phyloP scores from a whole-genome alignment of 2,113 vertebrate species.

The Pyxicephalus adspersus region DNA sequence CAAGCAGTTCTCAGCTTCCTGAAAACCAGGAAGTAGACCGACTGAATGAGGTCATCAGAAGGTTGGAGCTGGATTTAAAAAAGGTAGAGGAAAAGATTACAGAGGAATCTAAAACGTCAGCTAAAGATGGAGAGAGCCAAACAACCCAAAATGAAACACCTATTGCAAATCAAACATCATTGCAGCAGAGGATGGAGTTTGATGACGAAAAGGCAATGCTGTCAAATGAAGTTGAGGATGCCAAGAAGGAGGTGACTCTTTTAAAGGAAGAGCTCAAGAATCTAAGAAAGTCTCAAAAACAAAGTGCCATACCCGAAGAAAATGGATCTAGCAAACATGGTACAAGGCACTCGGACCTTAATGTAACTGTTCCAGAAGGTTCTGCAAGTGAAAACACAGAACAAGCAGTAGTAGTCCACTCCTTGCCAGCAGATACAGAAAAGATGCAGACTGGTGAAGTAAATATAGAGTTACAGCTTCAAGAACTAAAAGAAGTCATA shows the following conservation, averaged over 20 bases:
- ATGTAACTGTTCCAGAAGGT: too few relatives aligned
- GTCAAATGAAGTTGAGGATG: slow-evolving; percentile 72
- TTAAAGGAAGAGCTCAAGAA: slow-evolving; percentile 73
- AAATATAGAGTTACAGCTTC: too few relatives aligned
- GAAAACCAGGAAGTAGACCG: slow-evolving; percentile 84
- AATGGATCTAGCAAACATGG: slow-evolving; percentile 29
- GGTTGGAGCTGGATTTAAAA: slow-evolving; percentile 86
- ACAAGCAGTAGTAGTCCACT: too few relatives aligned
- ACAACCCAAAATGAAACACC: slow-evolving; percentile 66
- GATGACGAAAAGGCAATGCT: slow-evolving; percentile 60
- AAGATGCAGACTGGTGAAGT: too few relatives aligned
- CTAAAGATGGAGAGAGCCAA: slow-evolving; percentile 71
- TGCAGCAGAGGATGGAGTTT: slow-evolving; percentile 57
- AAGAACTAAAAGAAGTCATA: too few relatives aligned
- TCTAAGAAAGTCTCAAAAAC: slow-evolving; percentile 70
- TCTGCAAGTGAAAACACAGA: too few relatives aligned
- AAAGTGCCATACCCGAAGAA: slow-evolving; percentile 62
- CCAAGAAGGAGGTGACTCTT: slow-evolving; percentile 75
- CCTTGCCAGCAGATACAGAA: too few relatives aligned
- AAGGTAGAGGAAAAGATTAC: slow-evolving; percentile 76
- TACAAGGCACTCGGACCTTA: too few relatives aligned
- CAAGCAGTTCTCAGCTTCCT: slow-evolving; percentile 68
- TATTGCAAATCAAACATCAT: slow-evolving; percentile 67
- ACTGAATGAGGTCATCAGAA: slow-evolving; percentile 88
- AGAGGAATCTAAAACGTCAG: slow-evolving; percentile 63